Percentiles rank a stretch among this genome's conserved stretches.
Evolutionary conservation across 2,888 invertebrate species (phyloP).

Genomic region (Spatulosminthurus flaviceps): DNA sequence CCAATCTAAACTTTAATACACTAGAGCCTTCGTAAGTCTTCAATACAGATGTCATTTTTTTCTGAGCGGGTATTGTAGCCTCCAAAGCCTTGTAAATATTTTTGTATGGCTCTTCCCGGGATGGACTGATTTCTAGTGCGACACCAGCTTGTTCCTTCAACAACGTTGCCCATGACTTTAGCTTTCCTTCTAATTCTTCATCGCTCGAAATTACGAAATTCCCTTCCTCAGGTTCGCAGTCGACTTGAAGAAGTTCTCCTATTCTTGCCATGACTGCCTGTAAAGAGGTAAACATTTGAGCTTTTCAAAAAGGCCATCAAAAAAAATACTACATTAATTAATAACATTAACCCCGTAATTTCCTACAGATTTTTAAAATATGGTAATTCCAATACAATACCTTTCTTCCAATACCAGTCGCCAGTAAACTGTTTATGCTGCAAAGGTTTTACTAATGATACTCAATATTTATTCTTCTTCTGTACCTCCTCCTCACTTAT

Average conservation of each 20-base stretch:
- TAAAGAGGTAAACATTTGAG: too few relatives aligned
- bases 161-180: constrained; percentile 36
- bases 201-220: background rate
- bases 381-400: too few relatives aligned
- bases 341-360: too few relatives aligned
- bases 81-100: constrained; percentile 57
- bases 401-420: too few relatives aligned
- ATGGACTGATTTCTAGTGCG: constrained; percentile 28
- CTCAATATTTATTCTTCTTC: too few relatives aligned
- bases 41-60: constrained; percentile 35
- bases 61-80: constrained; percentile 25
- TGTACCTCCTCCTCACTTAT: too few relatives aligned
- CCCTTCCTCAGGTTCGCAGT: background rate
- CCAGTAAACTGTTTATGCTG: too few relatives aligned
- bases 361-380: too few relatives aligned
- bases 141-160: constrained; percentile 26
- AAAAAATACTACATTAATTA: too few relatives aligned
- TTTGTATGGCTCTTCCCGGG: constrained; percentile 54
- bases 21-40: constrained; percentile 44
- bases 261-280: background rate
- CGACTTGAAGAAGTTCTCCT: background rate
- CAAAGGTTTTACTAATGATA: too few relatives aligned
- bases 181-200: constrained; percentile 31
- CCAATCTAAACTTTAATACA: constrained; percentile 49
- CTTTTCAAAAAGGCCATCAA: too few relatives aligned